Percentiles rank a stretch among this genome's conserved stretches.
These are phyloP conservation scores for Eublepharis macularius DNA, from an alignment of 2,113 vertebrate genomes.

Conservation along the genomic window DNA sequence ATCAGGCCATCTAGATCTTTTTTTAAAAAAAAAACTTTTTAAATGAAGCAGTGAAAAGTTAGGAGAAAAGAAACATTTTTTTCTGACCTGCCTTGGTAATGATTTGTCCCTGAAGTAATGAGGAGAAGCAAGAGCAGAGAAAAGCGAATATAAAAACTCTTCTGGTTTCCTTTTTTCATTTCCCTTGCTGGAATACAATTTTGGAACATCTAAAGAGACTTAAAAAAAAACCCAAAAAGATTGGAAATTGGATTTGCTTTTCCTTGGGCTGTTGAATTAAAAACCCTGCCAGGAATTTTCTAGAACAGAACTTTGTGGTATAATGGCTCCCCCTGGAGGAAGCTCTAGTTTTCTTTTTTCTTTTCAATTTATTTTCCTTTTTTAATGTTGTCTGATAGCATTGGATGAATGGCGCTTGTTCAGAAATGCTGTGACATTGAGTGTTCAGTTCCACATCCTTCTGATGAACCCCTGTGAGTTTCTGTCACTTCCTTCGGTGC, in stretches of 20 bases:
- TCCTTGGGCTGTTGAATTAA: background rate
- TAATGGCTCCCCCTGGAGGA: constrained; percentile 72
- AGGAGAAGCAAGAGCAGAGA: constrained; percentile 51
- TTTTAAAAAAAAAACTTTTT: background rate
- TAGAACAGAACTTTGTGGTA: constrained; percentile 23
- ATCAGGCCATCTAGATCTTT: constrained; percentile 30
- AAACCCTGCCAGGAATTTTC: rapidly evolving
- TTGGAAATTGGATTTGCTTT: constrained; percentile 29
- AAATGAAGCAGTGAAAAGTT: constrained; percentile 45
- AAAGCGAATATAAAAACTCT: background rate
- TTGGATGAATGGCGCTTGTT: no score
- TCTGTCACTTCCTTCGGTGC: no score
- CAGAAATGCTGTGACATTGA: no score
- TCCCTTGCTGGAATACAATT: constrained; percentile 58
- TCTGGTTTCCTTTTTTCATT: constrained; percentile 62
- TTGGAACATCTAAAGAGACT: constrained; percentile 56
- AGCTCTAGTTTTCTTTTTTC: background rate
- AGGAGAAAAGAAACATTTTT: constrained; percentile 33
- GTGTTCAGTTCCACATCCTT: no score
- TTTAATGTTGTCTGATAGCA: constrained; percentile 5
- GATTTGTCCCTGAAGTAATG: constrained; percentile 60
- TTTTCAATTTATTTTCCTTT: background rate
- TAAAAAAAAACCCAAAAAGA: background rate
- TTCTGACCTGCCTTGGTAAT: constrained; percentile 50
- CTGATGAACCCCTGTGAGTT: no score